Conservation (phyloP, 2,797 vertebrate species). For the Austrolebias charrua region DNA sequence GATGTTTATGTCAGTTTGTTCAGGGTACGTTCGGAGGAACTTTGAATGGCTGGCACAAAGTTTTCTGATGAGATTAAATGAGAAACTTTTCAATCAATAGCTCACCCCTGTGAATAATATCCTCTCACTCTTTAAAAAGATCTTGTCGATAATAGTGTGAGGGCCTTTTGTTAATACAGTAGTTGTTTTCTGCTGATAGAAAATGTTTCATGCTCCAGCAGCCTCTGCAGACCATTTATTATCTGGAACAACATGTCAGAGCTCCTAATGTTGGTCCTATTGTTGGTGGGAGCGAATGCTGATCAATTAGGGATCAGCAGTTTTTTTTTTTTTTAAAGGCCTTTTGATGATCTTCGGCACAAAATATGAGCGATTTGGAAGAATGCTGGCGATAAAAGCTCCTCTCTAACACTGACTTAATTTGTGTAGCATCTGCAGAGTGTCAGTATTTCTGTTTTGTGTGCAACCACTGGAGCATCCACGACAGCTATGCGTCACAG, state of each 20-base stretch:
- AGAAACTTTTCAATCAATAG: no score
- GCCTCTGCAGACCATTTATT: constrained; percentile 12
- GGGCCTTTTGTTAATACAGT: not conserved
- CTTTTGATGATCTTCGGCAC: not conserved
- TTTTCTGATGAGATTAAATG: no score
- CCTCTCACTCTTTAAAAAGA: not conserved
- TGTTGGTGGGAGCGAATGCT: not conserved
- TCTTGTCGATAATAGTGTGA: not conserved
- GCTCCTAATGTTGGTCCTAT: not conserved
- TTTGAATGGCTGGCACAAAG: no score
- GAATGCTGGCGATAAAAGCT: not conserved
- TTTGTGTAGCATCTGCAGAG: not conserved
- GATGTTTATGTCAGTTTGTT: no score
- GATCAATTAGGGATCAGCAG: constrained; percentile 1
- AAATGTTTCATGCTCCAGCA: not conserved
- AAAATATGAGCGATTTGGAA: not conserved
- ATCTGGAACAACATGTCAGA: constrained; percentile 23
- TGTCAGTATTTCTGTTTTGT: not conserved
- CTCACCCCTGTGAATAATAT: no score
- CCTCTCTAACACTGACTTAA: not conserved
- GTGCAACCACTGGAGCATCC: no score
- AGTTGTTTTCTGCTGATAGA: constrained; percentile 5
- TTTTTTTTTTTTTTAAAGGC: not conserved
- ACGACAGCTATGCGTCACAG: no score
- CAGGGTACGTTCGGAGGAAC: no score